phyloP scores from a whole-genome alignment of 2,888 invertebrate genomes.

The Himalopsyche japonica region DNA sequence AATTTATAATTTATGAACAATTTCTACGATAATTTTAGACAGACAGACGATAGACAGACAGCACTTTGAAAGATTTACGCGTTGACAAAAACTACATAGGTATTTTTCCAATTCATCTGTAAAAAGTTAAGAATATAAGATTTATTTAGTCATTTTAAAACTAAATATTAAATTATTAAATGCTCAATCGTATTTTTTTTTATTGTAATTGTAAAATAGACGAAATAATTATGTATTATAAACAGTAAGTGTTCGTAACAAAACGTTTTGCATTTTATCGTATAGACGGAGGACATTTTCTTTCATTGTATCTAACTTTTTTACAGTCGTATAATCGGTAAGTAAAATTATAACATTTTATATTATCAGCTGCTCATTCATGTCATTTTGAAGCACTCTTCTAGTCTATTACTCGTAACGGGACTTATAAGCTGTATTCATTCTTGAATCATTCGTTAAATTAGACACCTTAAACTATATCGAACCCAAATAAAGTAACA shows the following conservation, averaged over 20 bases:
- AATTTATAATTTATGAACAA: too few relatives aligned
- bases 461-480: too few relatives aligned
- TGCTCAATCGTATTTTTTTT: background rate
- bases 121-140: too few relatives aligned
- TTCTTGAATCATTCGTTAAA: too few relatives aligned
- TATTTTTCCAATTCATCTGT: too few relatives aligned
- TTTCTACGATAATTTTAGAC: too few relatives aligned
- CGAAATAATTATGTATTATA: background rate
- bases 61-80: too few relatives aligned
- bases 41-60: too few relatives aligned
- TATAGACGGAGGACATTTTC: background rate
- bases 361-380: background rate
- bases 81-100: too few relatives aligned
- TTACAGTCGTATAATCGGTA: background rate
- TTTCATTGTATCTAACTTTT: background rate
- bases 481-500: too few relatives aligned
- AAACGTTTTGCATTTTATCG: background rate
- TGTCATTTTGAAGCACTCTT: background rate
- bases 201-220: background rate
- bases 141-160: too few relatives aligned
- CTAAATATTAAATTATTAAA: background rate
- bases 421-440: too few relatives aligned
- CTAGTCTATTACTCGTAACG: background rate
- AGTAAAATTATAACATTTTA: background rate
- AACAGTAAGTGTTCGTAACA: background rate